Evolutionary conservation across 2,797 vertebrate genomes (phyloP), one percentile per base, ranked within the genome.

Genomic region (Martes flavigula): DNA sequence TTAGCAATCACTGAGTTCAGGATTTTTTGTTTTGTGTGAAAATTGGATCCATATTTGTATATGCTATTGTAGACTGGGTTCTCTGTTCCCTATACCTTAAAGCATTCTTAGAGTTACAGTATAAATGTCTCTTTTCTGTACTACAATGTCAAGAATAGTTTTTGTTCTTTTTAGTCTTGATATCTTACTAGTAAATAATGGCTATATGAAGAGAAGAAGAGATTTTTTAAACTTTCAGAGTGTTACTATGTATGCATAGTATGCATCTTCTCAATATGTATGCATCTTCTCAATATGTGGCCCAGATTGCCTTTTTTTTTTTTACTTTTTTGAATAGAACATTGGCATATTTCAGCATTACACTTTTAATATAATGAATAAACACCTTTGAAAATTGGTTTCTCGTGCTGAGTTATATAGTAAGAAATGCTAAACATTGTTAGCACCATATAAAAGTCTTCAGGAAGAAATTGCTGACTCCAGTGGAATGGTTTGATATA

Each of bases 341-440:
- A 18, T 89, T 30, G 43, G 60, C 64, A 89, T 70, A 82, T 64
- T 58, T 96, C 40, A 91, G 43, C 21, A 21, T 77, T 96, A 12
- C 6, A 62, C 48, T 62, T 94, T 81, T 79, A 88, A 30, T 78
- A 48, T 90, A 87, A 90, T 87, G 87, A 90, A n/a, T n/a, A 27
- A 81, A 86, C n/a, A 60, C 56, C 58, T 94, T 78, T 60, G 62
- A 94, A 95, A 95, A 87, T 87, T 95, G 81, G 30, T 51, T 88
- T 95, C 90, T 35, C 64, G 46, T 95, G 21, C 35, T 78, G 27
- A 90, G 58, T 68, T 93, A n/a, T 70, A 40, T 10, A 77, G 70
- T 64, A 88, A 79, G 51, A 96, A 90, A 84, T 85, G 62, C 94
- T 94, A 32, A 66, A 81, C 78, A 54, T 73, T 79, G 81, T 91